Base-by-base conservation (phyloP, 2,113 vertebrate genomes). In the Aix galericulata region DNA sequence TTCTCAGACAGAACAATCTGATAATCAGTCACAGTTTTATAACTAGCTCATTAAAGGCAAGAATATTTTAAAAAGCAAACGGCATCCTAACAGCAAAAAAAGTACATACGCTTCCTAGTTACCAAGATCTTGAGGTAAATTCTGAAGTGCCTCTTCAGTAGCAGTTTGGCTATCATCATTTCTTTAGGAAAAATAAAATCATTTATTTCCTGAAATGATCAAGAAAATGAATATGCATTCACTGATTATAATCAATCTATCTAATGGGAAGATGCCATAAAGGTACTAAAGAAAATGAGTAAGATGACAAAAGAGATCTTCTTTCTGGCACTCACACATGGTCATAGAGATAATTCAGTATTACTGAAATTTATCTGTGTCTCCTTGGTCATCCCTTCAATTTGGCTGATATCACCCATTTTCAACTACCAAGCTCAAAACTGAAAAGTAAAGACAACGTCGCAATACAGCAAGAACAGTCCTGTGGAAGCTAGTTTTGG, bases 11-110 rank as follows among this genome's bases (percentile, higher is more conserved):
- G 50, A 91, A 93, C 72, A 83, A 81, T 69, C 55, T 66, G 46
- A 83, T 83, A 74, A 88, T 81, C 82, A 83, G 68, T 77, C 72
- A 77, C 10, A 69, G 25, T 80, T 96, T 88, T 92, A 74, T 81
- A 90, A 80, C 40, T 73, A 90, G 23, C n/a, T 93, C 60, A 71
- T 88, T 93, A 92, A 86, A 86, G 17, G 25, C 10, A 88, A 63
- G 46, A 74, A 63, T 74, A 74, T 78, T 92, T 93, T 71, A 50
- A 71, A 80, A 20, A 75, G 27, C 17, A 92, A 89, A 38, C 9
- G 18, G 7, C 59, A 72, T 38, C 31, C 29, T 60, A 90, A 59
- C 18, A 77, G 72, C 40, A 92, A 77, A 83, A 93, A 71, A 36
- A 11, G 3, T 36, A 42, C 25, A 23, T 64, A 23, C 6, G 32